A percentile compares a stretch with the other conserved stretches of the same genome.
These are phyloP conservation scores for Cygnus atratus DNA, from an alignment of 2,113 vertebrate species.

Conservation along the genomic window DNA sequence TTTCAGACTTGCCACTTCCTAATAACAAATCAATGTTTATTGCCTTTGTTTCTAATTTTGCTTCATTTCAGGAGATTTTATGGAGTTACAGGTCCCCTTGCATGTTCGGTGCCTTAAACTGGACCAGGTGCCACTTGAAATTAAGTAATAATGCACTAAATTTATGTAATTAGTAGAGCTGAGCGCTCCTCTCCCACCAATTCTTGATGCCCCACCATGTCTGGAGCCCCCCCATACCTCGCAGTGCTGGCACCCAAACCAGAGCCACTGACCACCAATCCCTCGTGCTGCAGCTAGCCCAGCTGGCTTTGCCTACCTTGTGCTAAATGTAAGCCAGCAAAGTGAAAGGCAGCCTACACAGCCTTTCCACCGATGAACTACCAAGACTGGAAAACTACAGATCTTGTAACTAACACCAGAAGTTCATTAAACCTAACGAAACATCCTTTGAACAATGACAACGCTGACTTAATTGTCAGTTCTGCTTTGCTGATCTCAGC, in stretches of 20 bases:
- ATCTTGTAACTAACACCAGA: not conserved
- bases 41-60: not conserved
- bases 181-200: not conserved
- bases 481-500: not conserved
- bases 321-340: not conserved
- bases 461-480: not conserved
- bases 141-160: accelerated
- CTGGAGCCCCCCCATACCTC: not conserved
- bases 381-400: too few species aligned
- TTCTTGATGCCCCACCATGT: not conserved
- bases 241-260: too few species aligned
- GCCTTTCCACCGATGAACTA: not conserved
- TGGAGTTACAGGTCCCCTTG: not conserved
- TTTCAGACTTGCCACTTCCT: not conserved
- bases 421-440: not conserved
- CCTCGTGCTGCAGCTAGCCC: not conserved
- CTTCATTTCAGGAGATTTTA: not conserved
- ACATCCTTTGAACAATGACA: not conserved
- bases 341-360: not conserved
- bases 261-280: not conserved
- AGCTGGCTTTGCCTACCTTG: not conserved
- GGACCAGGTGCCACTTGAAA: not conserved
- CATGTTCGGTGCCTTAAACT: not conserved
- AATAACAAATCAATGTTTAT: not conserved
- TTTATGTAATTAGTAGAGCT: not conserved